phyloP scores from a whole-genome alignment of 30 jellyfish, hydroid and myxozoan genomes.

The Catostylus mosaicus region DNA sequence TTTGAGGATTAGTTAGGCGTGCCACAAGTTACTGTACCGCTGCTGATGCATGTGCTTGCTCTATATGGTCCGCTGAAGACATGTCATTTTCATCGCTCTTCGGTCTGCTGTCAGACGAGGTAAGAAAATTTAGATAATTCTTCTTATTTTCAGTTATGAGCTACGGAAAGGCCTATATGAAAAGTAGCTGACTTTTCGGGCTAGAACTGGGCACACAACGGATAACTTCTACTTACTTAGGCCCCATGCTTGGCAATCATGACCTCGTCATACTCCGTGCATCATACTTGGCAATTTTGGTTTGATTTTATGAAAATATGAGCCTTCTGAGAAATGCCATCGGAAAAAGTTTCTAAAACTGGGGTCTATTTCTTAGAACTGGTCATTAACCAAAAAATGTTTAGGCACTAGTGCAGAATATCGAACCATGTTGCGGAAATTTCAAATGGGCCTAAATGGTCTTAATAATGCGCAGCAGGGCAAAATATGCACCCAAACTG shows the following conservation, averaged over 20 bases:
- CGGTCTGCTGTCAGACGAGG: neutral
- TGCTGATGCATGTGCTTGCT: neutral
- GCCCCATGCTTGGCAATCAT: neutral
- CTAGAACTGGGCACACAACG: neutral
- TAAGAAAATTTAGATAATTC: neutral
- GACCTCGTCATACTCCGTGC: no score
- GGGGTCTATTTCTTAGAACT: no score
- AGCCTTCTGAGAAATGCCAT: no score
- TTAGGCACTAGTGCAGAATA: no score
- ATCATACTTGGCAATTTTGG: no score
- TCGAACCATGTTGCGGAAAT: no score
- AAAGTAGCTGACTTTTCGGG: neutral
- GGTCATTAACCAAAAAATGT: no score
- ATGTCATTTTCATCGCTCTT: conserved; percentile 1
- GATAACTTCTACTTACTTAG: neutral
- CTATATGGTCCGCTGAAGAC: neutral
- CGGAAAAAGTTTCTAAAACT: no score
- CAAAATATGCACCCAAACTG: no score
- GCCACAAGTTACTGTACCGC: neutral
- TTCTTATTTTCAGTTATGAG: neutral
- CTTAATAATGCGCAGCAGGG: no score
- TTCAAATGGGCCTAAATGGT: no score
- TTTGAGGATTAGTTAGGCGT: neutral
- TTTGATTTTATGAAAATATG: no score
- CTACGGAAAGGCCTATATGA: neutral